Evolutionary conservation across 2,113 vertebrate species (phyloP).

Genomic region (Gasterosteus aculeatus): DNA sequence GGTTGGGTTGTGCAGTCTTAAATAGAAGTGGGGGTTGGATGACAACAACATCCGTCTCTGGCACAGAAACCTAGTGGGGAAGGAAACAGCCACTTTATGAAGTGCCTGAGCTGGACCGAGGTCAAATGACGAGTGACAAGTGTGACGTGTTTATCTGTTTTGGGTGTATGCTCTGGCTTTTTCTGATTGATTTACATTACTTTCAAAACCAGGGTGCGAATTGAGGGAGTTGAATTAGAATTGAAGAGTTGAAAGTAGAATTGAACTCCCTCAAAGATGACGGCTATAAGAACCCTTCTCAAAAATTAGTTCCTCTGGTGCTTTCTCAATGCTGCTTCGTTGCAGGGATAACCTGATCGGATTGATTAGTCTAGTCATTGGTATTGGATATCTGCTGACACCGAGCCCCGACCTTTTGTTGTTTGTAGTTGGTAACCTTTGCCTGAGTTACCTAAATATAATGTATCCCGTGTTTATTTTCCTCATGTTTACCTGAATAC

Average conservation of each 20-base stretch:
- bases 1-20: constrained; percentile 52
- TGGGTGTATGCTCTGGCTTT: neutral
- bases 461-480: no score
- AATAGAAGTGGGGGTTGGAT: constrained; percentile 52
- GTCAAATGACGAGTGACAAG: constrained; percentile 20
- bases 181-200: constrained; percentile 13
- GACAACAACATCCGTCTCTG: constrained; percentile 51
- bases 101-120: constrained; percentile 7
- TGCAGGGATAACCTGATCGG: neutral
- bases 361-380: no score
- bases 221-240: no score
- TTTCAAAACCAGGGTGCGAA: neutral
- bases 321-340: neutral
- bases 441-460: no score
- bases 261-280: neutral
- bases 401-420: neutral
- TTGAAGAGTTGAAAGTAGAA: no score
- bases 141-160: neutral
- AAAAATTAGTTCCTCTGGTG: neutral
- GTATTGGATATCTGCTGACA: no score
- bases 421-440: no score
- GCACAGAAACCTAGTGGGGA: constrained; percentile 26
- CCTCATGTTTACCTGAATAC: no score
- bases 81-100: constrained; percentile 18
- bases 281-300: neutral